Percentiles rank a stretch among this genome's conserved stretches.
Evolutionary conservation across 2,797 vertebrate species (phyloP).

Genomic region (Squalus acanthias): DNA sequence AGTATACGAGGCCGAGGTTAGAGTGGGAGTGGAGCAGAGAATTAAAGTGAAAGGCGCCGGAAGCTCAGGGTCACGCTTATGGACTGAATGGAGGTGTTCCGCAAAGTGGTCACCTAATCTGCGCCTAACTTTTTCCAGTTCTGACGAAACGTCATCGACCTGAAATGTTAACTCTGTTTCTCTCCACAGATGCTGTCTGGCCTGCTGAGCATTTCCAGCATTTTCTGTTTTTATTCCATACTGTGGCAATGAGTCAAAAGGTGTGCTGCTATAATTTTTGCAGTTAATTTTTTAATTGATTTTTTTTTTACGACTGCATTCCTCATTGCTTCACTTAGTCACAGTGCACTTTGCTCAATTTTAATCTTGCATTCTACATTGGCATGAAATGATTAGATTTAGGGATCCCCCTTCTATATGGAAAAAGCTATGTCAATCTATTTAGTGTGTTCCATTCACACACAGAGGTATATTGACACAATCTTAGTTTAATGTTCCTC

Average conservation of each 20-base stretch:
- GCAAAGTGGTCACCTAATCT: too few relatives aligned
- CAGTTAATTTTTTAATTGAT: neutral
- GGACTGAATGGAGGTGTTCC: too few relatives aligned
- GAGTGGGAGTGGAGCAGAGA: too few relatives aligned
- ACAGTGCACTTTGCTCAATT: neutral
- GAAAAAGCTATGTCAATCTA: neutral
- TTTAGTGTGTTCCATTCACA: conserved; percentile 2
- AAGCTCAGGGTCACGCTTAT: too few relatives aligned
- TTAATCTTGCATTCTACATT: neutral
- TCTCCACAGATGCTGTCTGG: too few relatives aligned
- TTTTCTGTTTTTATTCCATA: neutral
- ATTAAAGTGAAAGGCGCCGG: too few relatives aligned
- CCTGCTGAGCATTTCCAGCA: too few relatives aligned
- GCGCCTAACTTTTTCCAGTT: too few relatives aligned
- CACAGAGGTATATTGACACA: neutral
- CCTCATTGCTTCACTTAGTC: neutral
- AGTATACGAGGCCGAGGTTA: too few relatives aligned
- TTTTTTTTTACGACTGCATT: neutral
- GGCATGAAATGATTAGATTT: conserved; percentile 2
- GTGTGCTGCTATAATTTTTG: neutral
- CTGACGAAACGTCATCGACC: too few relatives aligned
- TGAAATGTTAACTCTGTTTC: too few relatives aligned
- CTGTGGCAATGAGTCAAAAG: neutral
- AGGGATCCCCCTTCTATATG: neutral
- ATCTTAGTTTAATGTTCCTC: neutral